phyloP scores from a whole-genome alignment of 1,140 invertebrate genomes.

The Pseudomyrmex concolor region DNA sequence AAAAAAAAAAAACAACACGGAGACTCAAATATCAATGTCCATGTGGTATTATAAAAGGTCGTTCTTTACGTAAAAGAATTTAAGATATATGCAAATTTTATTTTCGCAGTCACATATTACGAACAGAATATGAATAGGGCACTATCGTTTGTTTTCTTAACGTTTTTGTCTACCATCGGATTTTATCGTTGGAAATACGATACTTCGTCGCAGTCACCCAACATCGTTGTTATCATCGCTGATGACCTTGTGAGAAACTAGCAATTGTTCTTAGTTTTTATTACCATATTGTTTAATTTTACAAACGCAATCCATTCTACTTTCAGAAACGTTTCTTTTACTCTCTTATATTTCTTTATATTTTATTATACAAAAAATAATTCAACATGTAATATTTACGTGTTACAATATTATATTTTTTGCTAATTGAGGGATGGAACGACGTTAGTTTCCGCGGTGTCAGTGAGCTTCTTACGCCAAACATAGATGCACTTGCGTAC shows the following conservation, averaged over 20 bases:
- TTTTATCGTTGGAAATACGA: background rate
- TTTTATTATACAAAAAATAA: too few relatives aligned
- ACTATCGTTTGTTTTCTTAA: background rate
- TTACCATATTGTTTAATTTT: background rate
- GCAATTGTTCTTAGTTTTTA: background rate
- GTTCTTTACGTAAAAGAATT: too few relatives aligned
- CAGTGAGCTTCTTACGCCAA: conserved; percentile 88
- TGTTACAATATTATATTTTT: background rate
- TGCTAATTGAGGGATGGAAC: conserved; percentile 87
- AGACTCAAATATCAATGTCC: too few relatives aligned
- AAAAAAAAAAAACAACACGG: too few relatives aligned
- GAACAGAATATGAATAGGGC: background rate
- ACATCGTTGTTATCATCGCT: conserved; percentile 87
- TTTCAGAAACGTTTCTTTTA: too few relatives aligned
- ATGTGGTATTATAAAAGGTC: too few relatives aligned
- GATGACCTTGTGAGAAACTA: conserved; percentile 86
- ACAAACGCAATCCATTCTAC: too few relatives aligned
- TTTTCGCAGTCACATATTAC: too few relatives aligned
- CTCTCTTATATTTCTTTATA: too few relatives aligned
- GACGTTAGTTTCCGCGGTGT: conserved; percentile 91
- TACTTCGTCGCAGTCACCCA: conserved; percentile 72
- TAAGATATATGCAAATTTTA: too few relatives aligned
- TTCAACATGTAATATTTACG: too few relatives aligned
- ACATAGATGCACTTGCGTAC: conserved; percentile 88
- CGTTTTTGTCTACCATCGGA: background rate